Evolutionary conservation across 2,888 invertebrate genomes (phyloP), one percentile per base, ranked within the genome.

Genomic region (Marasmarcha lunaedactyla): DNA sequence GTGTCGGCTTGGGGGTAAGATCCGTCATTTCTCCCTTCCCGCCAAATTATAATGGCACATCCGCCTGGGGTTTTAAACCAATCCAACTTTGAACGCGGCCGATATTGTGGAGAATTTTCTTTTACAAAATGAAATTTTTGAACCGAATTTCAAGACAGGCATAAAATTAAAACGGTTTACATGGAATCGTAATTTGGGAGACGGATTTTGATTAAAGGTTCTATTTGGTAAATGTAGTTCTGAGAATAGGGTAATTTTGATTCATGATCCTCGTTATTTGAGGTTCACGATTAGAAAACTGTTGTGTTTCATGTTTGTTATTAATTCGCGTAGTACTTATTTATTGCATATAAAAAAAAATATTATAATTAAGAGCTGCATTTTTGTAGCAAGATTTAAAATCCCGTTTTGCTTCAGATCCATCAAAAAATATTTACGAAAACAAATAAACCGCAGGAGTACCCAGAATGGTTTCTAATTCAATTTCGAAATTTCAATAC

Each of bases 31-130:
- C 73, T 73, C 78, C n/a, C 30, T n/a, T 14, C 77, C 71, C 61
- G 55, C 60, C 62, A 78, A 78, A 83, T 83, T 79, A 77, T 76
- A 78, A 77, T 78, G 83, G 79, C 78, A 81, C 69, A 77, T 79
- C 74, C 71, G 66, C 62, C 58, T 71, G 77, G 77, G 72, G 76
- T 71, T 74, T 73, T 70, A 72, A 78, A 70, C 72, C 74, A 78
- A 79, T 77, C 67, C 74, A 71, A 74, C 67, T 76, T 70, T 66
- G 60, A 59, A 62, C 50, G 63, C 52, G 62, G 57, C 61, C 62
- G 62, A 69, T 74, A 70, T 61, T 59, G 52, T 58, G 58, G 48
- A 58, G 52, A 54, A 55, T 61, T 59, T 53, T 53, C 55, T 53
- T 52, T 46, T 20, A 51, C 51, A 54, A 53, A 49, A 45, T 35